phyloP scores from a whole-genome alignment of 1,140 invertebrate genomes.

The Adoxophyes honmai region DNA sequence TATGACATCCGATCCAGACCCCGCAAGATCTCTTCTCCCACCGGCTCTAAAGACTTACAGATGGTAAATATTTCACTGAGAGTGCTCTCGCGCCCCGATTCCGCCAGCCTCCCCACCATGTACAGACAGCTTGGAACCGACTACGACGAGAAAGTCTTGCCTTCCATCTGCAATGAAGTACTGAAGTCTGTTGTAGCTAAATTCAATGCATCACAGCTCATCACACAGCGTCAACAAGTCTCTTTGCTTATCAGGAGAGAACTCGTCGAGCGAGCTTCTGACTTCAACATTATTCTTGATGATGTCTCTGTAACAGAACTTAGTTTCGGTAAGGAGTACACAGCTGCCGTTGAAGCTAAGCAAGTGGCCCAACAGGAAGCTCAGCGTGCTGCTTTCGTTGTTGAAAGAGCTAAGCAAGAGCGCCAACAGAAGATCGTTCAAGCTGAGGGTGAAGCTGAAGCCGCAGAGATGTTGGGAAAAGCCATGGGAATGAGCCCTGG shows the following conservation, averaged over 20 bases:
- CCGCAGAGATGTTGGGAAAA: slow-evolving; percentile 98
- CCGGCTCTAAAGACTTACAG: slow-evolving; percentile 99
- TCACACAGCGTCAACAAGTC: slow-evolving; percentile 98
- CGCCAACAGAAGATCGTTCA: slow-evolving; percentile 99
- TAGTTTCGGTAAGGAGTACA: slow-evolving; percentile 99
- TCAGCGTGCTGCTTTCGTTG: slow-evolving; percentile 97
- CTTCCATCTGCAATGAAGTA: slow-evolving; percentile 99
- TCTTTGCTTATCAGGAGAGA: slow-evolving; percentile 96
- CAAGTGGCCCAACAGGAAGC: slow-evolving; percentile 99
- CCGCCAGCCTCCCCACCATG: slow-evolving; percentile 87
- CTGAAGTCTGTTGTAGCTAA: slow-evolving; percentile 99
- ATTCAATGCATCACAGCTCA: slow-evolving; percentile 99
- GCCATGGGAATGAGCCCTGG: slow-evolving; percentile 97
- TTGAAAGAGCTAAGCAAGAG: slow-evolving; percentile 98
- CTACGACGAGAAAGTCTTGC: slow-evolving; percentile 95
- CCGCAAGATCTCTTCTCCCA: slow-evolving; percentile 97
- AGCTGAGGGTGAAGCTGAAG: slow-evolving; percentile 99
- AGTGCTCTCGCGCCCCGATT: slow-evolving; percentile 96
- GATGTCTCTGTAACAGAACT: slow-evolving; percentile 99
- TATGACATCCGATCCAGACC: slow-evolving; percentile 98
- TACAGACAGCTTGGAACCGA: slow-evolving; percentile 93
- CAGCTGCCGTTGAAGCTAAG: slow-evolving; percentile 99
- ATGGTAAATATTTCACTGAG: slow-evolving; percentile 99
- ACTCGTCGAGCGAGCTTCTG: slow-evolving; percentile 96
- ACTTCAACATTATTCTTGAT: slow-evolving; percentile 99